Percentiles rank a stretch among this genome's conserved stretches.
These are phyloP conservation scores for Phylloscopus whistleri DNA, from an alignment of 2,113 vertebrate species.

Conservation along the genomic window DNA sequence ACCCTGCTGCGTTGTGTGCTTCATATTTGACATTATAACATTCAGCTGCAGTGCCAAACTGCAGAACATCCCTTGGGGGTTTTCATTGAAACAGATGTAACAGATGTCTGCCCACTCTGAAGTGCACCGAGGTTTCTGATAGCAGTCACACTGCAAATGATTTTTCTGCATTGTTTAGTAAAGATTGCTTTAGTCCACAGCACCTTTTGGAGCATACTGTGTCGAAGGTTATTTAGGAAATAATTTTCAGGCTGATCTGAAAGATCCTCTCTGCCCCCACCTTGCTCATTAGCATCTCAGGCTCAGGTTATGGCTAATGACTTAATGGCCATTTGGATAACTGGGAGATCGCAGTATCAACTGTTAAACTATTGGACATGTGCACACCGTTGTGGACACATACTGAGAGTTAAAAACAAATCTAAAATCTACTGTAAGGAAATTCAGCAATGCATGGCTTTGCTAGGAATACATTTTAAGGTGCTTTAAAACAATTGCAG, in stretches of 20 bases:
- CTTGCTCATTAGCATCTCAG: not conserved
- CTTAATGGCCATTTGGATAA: not conserved
- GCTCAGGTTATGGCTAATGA: not conserved
- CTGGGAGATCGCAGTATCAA: not conserved
- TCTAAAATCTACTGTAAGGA: not conserved
- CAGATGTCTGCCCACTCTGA: conserved; percentile 48
- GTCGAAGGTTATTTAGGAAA: not conserved
- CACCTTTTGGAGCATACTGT: not conserved
- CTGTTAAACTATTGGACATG: not conserved
- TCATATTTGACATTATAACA: conserved; percentile 66
- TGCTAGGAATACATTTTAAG: not conserved
- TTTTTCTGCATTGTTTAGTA: not conserved
- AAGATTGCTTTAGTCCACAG: not conserved
- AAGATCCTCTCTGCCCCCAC: not conserved
- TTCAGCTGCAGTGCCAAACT: conserved; percentile 17
- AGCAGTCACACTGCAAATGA: not conserved
- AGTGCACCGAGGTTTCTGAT: not conserved
- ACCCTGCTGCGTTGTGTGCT: conserved; percentile 63
- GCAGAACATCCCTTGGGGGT: conserved; percentile 39
- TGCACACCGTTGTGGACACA: not conserved
- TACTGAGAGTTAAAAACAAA: not conserved
- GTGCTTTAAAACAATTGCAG: not conserved
- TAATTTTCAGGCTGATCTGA: not conserved
- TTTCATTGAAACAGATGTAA: conserved; percentile 49
- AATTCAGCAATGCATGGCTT: not conserved